Conservation (phyloP, 2,797 vertebrate species). For the Buphagus erythrorhynchus region DNA sequence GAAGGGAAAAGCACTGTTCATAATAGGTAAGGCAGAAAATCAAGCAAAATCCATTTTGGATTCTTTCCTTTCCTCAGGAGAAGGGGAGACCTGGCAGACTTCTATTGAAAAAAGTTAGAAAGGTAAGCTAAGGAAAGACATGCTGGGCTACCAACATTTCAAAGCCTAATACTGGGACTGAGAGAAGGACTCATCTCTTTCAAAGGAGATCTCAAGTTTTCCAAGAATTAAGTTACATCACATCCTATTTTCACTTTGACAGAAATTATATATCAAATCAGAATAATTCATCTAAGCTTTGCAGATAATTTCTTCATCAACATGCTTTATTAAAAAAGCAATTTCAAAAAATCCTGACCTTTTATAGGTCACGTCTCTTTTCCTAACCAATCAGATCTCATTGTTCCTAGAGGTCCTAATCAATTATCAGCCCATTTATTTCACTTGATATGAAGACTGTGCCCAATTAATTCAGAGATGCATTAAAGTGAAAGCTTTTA, state of each 20-base stretch:
- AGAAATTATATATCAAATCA: slow-evolving; percentile 44
- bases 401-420: slow-evolving; percentile 64
- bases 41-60: background rate
- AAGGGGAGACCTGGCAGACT: background rate
- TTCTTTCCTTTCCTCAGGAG: background rate
- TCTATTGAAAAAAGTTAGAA: background rate
- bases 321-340: slow-evolving; percentile 48
- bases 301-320: slow-evolving; percentile 65
- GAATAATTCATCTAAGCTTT: slow-evolving; percentile 54
- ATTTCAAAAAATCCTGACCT: slow-evolving; percentile 55
- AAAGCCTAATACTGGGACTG: background rate
- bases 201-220: background rate
- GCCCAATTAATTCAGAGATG: slow-evolving; percentile 73
- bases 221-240: slow-evolving; percentile 22
- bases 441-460: slow-evolving; percentile 69
- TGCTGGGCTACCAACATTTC: background rate
- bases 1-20: background rate
- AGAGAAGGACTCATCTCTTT: background rate
- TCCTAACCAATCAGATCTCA: slow-evolving; percentile 66
- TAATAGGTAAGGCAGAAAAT: background rate
- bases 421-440: slow-evolving; percentile 72
- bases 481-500: slow-evolving; percentile 77
- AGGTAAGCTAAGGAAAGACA: background rate
- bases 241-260: slow-evolving; percentile 20
- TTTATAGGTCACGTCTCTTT: slow-evolving; percentile 66